These are phyloP conservation scores for Lutraria rhynchaena DNA, from an alignment of 1,140 invertebrate species.

Conservation along the genomic window DNA sequence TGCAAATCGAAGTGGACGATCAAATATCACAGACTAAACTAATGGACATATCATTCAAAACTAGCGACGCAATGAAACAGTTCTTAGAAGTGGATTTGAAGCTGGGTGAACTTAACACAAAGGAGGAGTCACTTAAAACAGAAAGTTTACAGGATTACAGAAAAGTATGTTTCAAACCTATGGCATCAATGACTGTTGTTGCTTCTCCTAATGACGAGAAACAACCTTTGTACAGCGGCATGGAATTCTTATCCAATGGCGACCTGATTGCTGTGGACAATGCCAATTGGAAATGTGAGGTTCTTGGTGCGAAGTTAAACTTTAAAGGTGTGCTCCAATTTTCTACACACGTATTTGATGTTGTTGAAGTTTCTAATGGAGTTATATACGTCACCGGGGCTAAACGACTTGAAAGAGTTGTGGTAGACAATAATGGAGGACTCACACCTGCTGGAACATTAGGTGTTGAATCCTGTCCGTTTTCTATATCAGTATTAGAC, in stretches of 20 bases:
- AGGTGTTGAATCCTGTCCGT: not conserved
- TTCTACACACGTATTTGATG: conserved; percentile 4
- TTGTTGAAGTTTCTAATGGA: not conserved
- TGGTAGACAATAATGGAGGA: not conserved
- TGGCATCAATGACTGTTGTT: not conserved
- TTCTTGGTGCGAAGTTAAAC: not conserved
- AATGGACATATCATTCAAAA: not conserved
- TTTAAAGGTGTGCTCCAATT: not conserved
- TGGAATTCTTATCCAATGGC: conserved; percentile 7
- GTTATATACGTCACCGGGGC: conserved; percentile 7
- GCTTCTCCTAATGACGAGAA: not conserved
- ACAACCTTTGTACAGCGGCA: conserved; percentile 8
- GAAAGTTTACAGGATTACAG: not conserved
- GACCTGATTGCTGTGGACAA: not conserved
- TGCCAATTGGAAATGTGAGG: conserved; percentile 7
- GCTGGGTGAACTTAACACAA: not conserved
- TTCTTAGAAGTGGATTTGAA: not conserved
- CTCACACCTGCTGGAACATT: not conserved
- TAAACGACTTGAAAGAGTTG: conserved; percentile 6
- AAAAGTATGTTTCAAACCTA: not conserved
- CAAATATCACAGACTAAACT: not conserved
- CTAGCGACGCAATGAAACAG: not conserved
- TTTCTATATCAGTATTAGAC: not conserved
- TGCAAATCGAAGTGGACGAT: not conserved
- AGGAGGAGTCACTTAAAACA: not conserved